phyloP scores from a whole-genome alignment of 1,140 invertebrate species.

The Dendroctonus valens region DNA sequence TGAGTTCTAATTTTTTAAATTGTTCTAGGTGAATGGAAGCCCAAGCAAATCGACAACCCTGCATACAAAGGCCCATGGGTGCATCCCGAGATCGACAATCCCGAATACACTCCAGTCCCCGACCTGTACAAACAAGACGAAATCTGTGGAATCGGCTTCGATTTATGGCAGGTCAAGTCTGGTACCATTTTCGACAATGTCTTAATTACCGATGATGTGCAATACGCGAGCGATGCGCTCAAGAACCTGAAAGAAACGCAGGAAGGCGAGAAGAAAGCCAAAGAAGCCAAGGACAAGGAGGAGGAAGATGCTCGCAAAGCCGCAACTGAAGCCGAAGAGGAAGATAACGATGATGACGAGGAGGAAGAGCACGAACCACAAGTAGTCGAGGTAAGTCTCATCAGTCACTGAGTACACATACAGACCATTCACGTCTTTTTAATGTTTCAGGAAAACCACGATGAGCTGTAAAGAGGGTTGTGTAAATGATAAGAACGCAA shows the following conservation, averaged over 20 bases:
- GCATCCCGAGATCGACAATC: conserved; percentile 99
- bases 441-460: conserved; percentile 47
- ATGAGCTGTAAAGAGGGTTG: conserved; percentile 50
- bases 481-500: conserved; percentile 31
- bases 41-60: conserved; percentile 95
- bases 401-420: neutral
- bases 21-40: conserved; percentile 65
- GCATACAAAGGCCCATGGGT: conserved; percentile 95
- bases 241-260: conserved; percentile 58
- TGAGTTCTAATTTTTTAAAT: conserved; percentile 4
- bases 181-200: conserved; percentile 99
- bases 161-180: conserved; percentile 99
- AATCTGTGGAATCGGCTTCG: conserved; percentile 91
- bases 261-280: conserved; percentile 94
- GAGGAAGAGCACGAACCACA: conserved; percentile 55
- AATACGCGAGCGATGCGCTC: conserved; percentile 66
- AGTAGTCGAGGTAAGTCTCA: conserved; percentile 52
- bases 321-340: conserved; percentile 62
- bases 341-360: conserved; percentile 63
- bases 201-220: conserved; percentile 87
- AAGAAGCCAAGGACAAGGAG: conserved; percentile 85
- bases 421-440: conserved; percentile 15
- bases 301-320: conserved; percentile 67
- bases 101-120: conserved; percentile 86
- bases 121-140: conserved; percentile 86